Conservation (phyloP, 2,113 vertebrate species). For the Peromyscus leucopus region DNA sequence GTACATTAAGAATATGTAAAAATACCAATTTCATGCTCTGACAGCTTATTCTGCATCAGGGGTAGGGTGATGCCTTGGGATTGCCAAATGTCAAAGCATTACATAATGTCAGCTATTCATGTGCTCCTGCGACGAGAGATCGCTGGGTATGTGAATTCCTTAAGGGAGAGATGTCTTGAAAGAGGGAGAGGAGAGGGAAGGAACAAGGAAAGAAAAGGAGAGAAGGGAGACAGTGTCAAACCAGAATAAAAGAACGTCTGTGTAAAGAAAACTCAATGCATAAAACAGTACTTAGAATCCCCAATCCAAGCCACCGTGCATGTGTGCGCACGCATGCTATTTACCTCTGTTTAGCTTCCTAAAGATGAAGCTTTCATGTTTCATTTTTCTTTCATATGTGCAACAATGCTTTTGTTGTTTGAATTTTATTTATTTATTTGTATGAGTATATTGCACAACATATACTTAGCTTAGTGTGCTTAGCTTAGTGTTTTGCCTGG, state of each 20-base stretch:
- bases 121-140: conserved; percentile 77
- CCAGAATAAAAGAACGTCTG: conserved; percentile 58
- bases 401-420: conserved; percentile 4
- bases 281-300: conserved; percentile 24
- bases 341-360: conserved; percentile 54
- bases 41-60: conserved; percentile 88
- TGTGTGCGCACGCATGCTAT: neutral
- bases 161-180: conserved; percentile 80
- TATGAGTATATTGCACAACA: neutral
- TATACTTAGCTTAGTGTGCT: neutral
- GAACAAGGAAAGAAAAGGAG: conserved; percentile 53
- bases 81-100: conserved; percentile 88
- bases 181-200: conserved; percentile 63
- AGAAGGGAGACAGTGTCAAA: conserved; percentile 32
- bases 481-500: neutral
- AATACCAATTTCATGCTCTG: conserved; percentile 91
- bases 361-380: conserved; percentile 22
- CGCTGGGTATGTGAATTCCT: conserved; percentile 67
- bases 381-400: conserved; percentile 55
- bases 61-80: conserved; percentile 85
- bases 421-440: conserved; percentile 36
- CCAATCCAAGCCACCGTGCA: neutral
- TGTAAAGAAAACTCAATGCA: conserved; percentile 38
- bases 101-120: conserved; percentile 84
- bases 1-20: conserved; percentile 90